Conservation (phyloP, 2,797 vertebrate species). For the Alosa sapidissima region DNA sequence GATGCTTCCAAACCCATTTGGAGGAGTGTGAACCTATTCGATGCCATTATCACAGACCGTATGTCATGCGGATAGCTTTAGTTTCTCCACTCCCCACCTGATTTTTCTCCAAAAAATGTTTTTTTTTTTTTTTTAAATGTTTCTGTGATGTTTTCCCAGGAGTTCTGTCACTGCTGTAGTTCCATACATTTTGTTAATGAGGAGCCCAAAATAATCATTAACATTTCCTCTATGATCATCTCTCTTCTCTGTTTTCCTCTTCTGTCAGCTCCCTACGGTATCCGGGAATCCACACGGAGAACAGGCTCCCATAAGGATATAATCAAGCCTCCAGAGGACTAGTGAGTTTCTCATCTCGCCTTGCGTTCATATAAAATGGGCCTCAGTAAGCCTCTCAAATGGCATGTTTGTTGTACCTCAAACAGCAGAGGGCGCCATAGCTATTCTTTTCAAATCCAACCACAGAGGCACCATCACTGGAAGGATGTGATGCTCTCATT, state of each 20-base stretch:
- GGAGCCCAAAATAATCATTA: not conserved
- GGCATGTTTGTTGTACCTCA: not conserved
- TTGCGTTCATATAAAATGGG: not conserved
- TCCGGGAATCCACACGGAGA: slow-evolving; percentile 94
- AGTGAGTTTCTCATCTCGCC: slow-evolving; percentile 70
- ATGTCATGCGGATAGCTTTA: slow-evolving; percentile 56
- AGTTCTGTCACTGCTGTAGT: not conserved
- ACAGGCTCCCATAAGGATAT: slow-evolving; percentile 88
- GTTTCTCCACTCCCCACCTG: not conserved
- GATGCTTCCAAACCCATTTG: slow-evolving; percentile 91
- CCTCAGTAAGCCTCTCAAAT: not conserved
- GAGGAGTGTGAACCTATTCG: slow-evolving; percentile 84
- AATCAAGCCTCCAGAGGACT: slow-evolving; percentile 77
- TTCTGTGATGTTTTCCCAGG: not conserved
- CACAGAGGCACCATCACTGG: not conserved
- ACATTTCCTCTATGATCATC: slow-evolving; percentile 2
- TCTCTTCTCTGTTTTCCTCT: slow-evolving; percentile 9
- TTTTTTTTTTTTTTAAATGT: not conserved
- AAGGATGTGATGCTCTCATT: not conserved
- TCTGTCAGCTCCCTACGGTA: slow-evolving; percentile 90
- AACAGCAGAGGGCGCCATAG: slow-evolving; percentile 18
- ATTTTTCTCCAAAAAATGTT: not conserved
- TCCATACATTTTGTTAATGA: not conserved
- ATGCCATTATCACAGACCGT: slow-evolving; percentile 96
- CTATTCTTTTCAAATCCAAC: not conserved